Evolutionary conservation across 2,888 invertebrate genomes (phyloP), one percentile per base, ranked within the genome.

Genomic region (Drosophila mimetica): DNA sequence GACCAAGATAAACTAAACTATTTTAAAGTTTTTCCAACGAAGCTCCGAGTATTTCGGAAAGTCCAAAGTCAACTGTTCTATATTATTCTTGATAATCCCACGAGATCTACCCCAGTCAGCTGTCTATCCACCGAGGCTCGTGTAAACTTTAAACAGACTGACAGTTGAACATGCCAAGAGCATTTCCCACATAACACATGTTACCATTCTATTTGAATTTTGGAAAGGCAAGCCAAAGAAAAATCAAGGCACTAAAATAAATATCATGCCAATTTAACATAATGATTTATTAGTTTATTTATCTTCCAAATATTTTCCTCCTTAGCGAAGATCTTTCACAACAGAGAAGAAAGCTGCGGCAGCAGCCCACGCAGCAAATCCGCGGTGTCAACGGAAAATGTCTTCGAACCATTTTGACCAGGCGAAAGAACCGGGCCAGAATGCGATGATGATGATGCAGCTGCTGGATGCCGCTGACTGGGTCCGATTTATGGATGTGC

Each of bases 271-370:
- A 82, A 82, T 82, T 82, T 86, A 87, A 86, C 82, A 82, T 81
- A 81, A 82, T 82, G 82, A 82, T 82, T 82, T 82, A 82, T 82
- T 86, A 71, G 76, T 66, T 84, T 86, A 86, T 82, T 86, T 82
- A 82, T 86, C 79, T 76, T 61, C 42, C 69, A 82, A 86, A 82
- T 78, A 84, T 76, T 80, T 86, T 75, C 76, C 67, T 76, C 52
- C 64, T 64, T 52, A 60, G 65, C 58, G 61, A 50, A 80, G 76
- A 58, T 81, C 80, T 82, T 86, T 86, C 81, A 76, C 76, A 86
- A 86, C 71, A 61, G 53, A 69, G 48, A 36, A 16, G 69, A 53
- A 51, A 48, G 30, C 41, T 28, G 34, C 11, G 30, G 30, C 32
- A 36, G 52, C 44, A 14, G 41, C 69, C 69, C 69, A 69, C 30